These are phyloP conservation scores for Ctenochaetus hawaiiensis DNA, from an alignment of 2,797 vertebrate species.

Conservation along the genomic window DNA sequence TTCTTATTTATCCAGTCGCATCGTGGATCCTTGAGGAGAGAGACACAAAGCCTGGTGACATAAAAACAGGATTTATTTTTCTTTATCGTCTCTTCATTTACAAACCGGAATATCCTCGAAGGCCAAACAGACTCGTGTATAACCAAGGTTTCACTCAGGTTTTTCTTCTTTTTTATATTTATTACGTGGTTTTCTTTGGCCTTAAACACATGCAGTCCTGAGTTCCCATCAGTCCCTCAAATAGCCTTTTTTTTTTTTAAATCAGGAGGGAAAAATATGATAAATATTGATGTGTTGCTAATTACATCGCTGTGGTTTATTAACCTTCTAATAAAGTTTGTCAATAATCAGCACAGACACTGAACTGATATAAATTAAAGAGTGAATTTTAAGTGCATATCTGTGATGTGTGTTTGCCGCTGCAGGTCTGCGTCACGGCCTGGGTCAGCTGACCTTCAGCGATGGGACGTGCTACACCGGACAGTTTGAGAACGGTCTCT, in stretches of 20 bases:
- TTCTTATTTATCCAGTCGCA: not conserved
- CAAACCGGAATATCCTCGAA: not conserved
- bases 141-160: not conserved
- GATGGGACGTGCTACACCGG: conserved; percentile 90
- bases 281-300: not conserved
- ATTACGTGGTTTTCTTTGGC: not conserved
- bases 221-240: not conserved
- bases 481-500: conserved; percentile 95
- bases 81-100: not conserved
- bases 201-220: not conserved
- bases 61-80: not conserved
- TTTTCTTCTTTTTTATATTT: not conserved
- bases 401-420: not conserved
- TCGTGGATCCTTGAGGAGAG: not conserved
- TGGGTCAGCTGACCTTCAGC: conserved; percentile 91
- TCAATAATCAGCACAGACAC: not conserved
- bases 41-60: not conserved
- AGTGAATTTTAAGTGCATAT: not conserved
- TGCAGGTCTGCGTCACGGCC: conserved; percentile 90
- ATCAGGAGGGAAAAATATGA: not conserved
- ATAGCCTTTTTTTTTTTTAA: not conserved
- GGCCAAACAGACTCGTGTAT: not conserved
- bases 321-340: not conserved
- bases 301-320: not conserved
- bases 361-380: not conserved